A percentile compares a stretch with the other conserved stretches of the same genome.
These are phyloP conservation scores for Ceuthmochares aereus DNA, from an alignment of 2,113 vertebrate species.

Conservation along the genomic window DNA sequence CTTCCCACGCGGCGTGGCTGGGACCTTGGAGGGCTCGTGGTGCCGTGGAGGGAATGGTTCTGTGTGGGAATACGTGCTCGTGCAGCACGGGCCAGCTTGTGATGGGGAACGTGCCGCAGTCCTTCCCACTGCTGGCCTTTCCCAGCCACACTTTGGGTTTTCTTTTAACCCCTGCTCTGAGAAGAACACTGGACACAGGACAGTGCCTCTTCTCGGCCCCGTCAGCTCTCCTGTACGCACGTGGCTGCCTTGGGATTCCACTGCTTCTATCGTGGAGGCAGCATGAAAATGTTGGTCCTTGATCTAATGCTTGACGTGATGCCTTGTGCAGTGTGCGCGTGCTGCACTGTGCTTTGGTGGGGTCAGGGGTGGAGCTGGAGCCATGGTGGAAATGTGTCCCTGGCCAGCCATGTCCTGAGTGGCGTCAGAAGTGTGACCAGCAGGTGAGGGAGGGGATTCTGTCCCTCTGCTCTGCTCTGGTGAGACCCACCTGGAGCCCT, in stretches of 20 bases:
- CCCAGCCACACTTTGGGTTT: no score
- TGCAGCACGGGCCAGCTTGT: no score
- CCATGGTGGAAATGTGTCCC: not conserved
- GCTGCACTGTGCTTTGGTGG: rapidly evolving
- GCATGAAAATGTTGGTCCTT: not conserved
- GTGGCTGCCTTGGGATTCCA: not conserved
- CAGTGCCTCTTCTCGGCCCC: rapidly evolving
- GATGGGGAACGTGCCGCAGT: not conserved
- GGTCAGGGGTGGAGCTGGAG: not conserved
- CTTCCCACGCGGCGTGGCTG: not conserved
- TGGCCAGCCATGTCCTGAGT: no score
- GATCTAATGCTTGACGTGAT: not conserved
- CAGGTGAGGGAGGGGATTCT: no score
- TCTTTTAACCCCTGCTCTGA: no score
- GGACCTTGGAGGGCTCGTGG: not conserved
- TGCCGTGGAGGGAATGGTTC: not conserved
- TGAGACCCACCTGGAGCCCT: no score
- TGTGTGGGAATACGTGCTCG: not conserved
- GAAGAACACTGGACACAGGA: no score
- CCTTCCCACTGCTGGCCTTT: no score
- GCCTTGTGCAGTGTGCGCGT: not conserved
- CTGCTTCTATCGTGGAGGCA: rapidly evolving
- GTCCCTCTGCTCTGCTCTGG: no score
- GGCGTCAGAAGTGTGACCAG: no score
- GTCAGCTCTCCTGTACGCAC: rapidly evolving